Base-by-base conservation (phyloP, 2,888 invertebrate genomes). In the Stenoptilia bipunctidactyla region DNA sequence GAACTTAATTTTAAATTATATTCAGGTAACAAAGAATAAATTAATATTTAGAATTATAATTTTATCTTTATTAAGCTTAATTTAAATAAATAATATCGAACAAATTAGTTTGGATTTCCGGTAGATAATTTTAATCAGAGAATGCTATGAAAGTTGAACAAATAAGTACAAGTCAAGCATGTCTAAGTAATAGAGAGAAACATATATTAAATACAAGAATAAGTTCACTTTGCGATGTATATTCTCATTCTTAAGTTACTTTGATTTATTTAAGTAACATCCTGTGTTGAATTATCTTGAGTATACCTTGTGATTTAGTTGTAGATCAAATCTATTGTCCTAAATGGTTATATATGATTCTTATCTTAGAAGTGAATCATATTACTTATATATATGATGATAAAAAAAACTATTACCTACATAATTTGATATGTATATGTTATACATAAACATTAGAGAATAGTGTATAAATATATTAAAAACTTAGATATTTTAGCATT, bases 401-500 rank as follows among this genome's bases (percentile, higher is more conserved):
- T n/a, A n/a, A n/a, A n/a, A n/a, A n/a, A n/a, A n/a, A 52, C 50
- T 44, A 45, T 46, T 49, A 48, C 46, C 45, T 44, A 43, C 39
- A 47, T 47, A 47, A 37, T 41, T 43, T 40, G 37, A 34, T 34
- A 34, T 13, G 14, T 30, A 25, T 45, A 40, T 36, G 36, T 46
- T 48, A 49, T 44, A 49, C 41, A 40, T 45, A 50, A 59, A 49
- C 55, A 56, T 30, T 52, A 51, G 52, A 55, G 55, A 52, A 55
- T 63, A 63, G 58, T 61, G 56, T 63, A 57, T 61, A 64, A 30
- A n/a, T 30, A 30, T 30, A n/a, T n/a, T n/a, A n/a, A 30, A 30
- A 20, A 61, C 59, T 49, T 69, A 66, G 65, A 49, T 62, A 64
- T 20, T 52, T 56, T 72, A 74, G 72, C 67, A 69, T 73, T 68